These are phyloP conservation scores for Gerris buenoi DNA, from an alignment of 1,140 invertebrate genomes.

Conservation along the genomic window DNA sequence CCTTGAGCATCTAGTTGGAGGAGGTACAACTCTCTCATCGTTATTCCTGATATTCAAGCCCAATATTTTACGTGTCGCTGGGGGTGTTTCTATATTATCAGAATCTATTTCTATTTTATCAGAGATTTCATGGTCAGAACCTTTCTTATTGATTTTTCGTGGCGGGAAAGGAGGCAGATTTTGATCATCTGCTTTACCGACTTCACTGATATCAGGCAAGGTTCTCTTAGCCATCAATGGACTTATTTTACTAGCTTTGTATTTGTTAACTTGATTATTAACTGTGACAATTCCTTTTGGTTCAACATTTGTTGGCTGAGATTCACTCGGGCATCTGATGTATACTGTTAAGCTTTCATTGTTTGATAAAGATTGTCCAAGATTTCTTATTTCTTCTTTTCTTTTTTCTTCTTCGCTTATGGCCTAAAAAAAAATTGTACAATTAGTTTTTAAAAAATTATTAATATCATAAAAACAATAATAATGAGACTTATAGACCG, in stretches of 20 bases:
- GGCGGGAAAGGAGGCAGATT: slow-evolving; percentile 28
- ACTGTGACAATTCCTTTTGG: background rate
- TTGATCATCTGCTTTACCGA: slow-evolving; percentile 23
- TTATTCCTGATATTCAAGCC: slow-evolving; percentile 24
- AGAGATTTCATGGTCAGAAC: slow-evolving; percentile 32
- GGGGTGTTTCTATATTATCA: slow-evolving; percentile 79
- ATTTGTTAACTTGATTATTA: slow-evolving; percentile 3
- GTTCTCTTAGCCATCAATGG: slow-evolving; percentile 18
- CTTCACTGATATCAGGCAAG: slow-evolving; percentile 16
- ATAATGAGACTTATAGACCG: no score
- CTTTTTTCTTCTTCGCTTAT: slow-evolving; percentile 40
- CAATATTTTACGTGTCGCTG: slow-evolving; percentile 53
- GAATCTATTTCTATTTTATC: slow-evolving; percentile 74
- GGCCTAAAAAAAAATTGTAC: slow-evolving; percentile 28
- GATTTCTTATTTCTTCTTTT: slow-evolving; percentile 34
- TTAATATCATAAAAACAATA: no score
- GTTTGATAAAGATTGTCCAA: slow-evolving; percentile 30
- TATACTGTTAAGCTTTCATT: slow-evolving; percentile 47
- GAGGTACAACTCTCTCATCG: background rate
- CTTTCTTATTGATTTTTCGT: slow-evolving; percentile 24
- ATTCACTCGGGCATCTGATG: slow-evolving; percentile 36
- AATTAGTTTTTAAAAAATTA: no score
- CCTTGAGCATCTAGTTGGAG: slow-evolving; percentile 10
- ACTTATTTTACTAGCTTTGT: slow-evolving; percentile 17
- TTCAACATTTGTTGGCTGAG: background rate